Percentiles rank a stretch among this genome's conserved stretches.
These are phyloP conservation scores for Lytechinus pictus DNA, from an alignment of 35 echinoderm and acorn worm species.

Conservation along the genomic window DNA sequence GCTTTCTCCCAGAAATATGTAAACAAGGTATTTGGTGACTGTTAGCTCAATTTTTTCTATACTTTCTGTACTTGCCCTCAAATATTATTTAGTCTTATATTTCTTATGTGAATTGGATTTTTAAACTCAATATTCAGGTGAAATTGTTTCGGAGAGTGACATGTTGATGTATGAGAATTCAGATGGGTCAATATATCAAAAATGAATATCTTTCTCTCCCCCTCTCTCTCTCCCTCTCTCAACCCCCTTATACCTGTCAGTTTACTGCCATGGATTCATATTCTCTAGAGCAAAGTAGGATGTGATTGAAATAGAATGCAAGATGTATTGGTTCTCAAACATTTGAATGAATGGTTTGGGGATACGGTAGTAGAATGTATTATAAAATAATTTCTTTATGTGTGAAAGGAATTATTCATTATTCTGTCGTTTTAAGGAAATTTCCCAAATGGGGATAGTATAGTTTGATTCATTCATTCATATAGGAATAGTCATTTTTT, in stretches of 20 bases:
- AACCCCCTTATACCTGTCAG: neutral
- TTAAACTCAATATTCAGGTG: neutral
- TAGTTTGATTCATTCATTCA: too few species aligned
- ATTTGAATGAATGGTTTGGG: neutral
- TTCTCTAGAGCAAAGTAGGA: neutral
- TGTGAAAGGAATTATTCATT: too few species aligned
- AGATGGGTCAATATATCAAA: neutral
- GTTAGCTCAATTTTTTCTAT: neutral
- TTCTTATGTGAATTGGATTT: neutral
- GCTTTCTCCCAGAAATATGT: neutral
- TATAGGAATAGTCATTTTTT: too few species aligned
- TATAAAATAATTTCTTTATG: too few species aligned
- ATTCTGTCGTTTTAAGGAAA: too few species aligned
- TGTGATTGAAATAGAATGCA: neutral
- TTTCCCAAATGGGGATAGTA: too few species aligned
- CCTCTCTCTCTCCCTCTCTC: neutral
- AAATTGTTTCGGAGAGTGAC: neutral
- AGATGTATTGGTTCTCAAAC: neutral
- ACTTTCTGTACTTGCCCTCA: neutral
- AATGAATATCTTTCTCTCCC: neutral
- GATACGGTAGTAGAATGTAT: too few species aligned
- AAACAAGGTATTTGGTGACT: neutral
- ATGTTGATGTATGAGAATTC: constrained; percentile 6
- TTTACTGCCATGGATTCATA: neutral
- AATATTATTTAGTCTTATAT: neutral